Conservation (phyloP, 2,888 invertebrate genomes). For the Eudemis profundana region DNA sequence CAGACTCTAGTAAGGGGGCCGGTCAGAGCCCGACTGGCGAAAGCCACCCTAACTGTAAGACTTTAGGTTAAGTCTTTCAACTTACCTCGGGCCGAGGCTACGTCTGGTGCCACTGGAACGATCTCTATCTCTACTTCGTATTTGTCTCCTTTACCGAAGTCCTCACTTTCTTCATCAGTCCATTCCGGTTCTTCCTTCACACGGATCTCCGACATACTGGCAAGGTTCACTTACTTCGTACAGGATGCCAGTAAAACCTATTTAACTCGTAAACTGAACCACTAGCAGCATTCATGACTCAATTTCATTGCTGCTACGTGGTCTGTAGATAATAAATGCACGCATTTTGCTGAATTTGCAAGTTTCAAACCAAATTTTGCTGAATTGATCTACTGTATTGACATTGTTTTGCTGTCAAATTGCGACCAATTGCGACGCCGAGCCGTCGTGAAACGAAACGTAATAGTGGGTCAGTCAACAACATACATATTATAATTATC, state of each 20-base stretch:
- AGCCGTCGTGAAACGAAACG: not conserved
- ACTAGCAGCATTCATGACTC: not conserved
- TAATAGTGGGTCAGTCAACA: not conserved
- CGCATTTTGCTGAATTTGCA: not conserved
- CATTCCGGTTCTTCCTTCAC: not conserved
- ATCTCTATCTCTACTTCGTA: not conserved
- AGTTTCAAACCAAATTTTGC: no score
- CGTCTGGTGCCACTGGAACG: not conserved
- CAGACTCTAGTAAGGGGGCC: no score
- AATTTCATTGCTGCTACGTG: not conserved
- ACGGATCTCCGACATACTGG: not conserved
- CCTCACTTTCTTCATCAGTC: not conserved
- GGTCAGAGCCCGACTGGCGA: no score
- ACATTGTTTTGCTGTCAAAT: no score
- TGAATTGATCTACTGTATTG: no score
- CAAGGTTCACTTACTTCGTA: not conserved
- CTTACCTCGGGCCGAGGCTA: not conserved
- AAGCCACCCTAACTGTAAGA: no score
- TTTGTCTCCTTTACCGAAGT: not conserved
- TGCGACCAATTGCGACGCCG: no score
- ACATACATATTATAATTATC: no score
- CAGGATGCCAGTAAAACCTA: not conserved
- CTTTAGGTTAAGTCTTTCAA: not conserved
- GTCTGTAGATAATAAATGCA: not conserved
- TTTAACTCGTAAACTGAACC: not conserved